Conservation (phyloP, 2,888 invertebrate genomes). For the Scaeva pyrastri region DNA sequence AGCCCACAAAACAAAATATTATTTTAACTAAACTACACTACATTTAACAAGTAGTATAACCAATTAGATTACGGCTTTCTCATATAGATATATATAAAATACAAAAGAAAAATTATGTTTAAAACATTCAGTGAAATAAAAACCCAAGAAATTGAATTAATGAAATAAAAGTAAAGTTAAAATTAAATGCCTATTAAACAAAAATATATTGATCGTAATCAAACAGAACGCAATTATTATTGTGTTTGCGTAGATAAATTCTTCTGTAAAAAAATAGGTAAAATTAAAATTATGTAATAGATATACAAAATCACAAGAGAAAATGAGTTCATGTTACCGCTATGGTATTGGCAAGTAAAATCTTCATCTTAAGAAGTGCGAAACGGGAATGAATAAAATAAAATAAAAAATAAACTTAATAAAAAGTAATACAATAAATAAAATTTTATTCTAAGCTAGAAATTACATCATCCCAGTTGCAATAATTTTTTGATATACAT, state of each 20-base stretch:
- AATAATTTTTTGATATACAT: conserved; percentile 71
- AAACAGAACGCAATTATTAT: conserved; percentile 37
- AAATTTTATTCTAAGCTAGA: conserved; percentile 67
- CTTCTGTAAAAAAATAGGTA: conserved; percentile 35
- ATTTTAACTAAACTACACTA: conserved; percentile 61
- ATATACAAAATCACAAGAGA: conserved; percentile 15
- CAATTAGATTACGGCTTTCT: conserved; percentile 67
- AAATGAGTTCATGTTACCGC: conserved; percentile 60
- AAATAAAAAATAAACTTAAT: conserved; percentile 18
- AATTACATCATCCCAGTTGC: conserved; percentile 64
- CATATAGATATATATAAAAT: conserved; percentile 50
- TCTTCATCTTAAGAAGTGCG: conserved; percentile 48
- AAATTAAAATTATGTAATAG: conserved; percentile 43
- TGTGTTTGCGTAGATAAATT: conserved; percentile 37
- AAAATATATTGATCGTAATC: conserved; percentile 54
- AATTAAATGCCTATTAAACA: conserved; percentile 22
- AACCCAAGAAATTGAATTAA: conserved; percentile 33
- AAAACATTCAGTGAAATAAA: conserved; percentile 62
- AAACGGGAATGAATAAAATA: conserved; percentile 43
- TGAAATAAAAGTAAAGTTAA: conserved; percentile 17
- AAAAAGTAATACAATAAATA: neutral
- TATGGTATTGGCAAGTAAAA: conserved; percentile 39
- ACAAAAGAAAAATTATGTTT: conserved; percentile 61
- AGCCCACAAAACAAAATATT: conserved; percentile 50
- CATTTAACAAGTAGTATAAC: conserved; percentile 64